Conservation (phyloP, 2,113 vertebrate species). For the Strix uralensis region DNA sequence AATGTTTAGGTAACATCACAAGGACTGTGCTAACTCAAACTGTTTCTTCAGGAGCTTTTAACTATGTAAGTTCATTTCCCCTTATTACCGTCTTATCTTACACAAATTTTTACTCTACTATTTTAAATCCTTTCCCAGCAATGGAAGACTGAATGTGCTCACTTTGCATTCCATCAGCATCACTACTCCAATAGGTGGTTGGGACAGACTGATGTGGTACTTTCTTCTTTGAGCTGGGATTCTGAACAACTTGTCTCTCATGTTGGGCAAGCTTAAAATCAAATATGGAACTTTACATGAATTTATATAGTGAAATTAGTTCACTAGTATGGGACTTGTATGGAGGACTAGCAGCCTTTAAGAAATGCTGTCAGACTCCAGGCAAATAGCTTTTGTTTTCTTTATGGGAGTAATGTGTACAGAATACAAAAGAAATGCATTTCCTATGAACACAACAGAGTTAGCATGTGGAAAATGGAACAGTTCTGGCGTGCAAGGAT, state of each 20-base stretch:
- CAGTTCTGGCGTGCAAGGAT: background rate
- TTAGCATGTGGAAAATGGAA: background rate
- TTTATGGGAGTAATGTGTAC: background rate
- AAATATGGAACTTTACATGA: background rate
- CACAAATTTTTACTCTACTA: background rate
- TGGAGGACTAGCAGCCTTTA: background rate
- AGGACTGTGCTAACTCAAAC: background rate
- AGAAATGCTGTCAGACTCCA: background rate
- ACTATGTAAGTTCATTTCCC: background rate
- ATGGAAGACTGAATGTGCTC: background rate
- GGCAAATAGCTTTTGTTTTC: background rate
- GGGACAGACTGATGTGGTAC: background rate
- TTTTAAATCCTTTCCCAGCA: background rate
- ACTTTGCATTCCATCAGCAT: background rate
- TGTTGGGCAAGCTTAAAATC: background rate
- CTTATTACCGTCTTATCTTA: background rate
- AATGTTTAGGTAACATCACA: background rate
- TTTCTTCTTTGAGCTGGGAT: background rate
- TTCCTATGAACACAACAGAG: background rate
- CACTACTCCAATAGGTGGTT: background rate
- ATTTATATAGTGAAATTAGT: background rate
- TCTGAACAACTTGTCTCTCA: background rate
- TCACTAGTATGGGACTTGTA: background rate
- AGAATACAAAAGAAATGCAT: background rate
- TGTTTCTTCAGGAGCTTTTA: background rate